phyloP scores from a whole-genome alignment of 2,113 vertebrate genomes.

The Eurystomus gularis region DNA sequence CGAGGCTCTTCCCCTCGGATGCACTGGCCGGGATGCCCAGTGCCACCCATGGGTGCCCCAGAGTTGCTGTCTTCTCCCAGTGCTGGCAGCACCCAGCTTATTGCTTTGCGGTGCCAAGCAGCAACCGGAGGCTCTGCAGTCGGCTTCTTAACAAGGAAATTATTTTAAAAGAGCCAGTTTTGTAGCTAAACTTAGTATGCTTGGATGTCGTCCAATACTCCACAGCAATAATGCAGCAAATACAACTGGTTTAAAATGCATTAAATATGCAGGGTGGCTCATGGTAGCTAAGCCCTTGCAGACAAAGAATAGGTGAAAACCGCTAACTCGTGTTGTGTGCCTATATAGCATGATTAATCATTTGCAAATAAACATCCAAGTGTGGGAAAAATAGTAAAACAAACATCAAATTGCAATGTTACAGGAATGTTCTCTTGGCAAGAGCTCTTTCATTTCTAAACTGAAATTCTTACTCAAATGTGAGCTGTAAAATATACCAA shows the following conservation, averaged over 20 bases:
- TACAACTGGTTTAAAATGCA: conserved; percentile 17
- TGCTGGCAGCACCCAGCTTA: neutral
- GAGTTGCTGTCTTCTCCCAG: neutral
- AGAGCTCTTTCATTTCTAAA: neutral
- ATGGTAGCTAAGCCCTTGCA: neutral
- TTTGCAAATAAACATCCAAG: conserved; percentile 40
- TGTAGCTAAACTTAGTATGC: conserved; percentile 48
- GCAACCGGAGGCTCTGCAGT: neutral
- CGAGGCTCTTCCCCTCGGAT: fast-evolving
- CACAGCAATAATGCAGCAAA: conserved; percentile 16
- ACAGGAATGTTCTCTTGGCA: conserved; percentile 49
- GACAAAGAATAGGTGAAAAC: conserved; percentile 3
- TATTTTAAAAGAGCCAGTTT: conserved; percentile 56
- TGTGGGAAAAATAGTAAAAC: neutral
- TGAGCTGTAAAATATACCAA: conserved; percentile 22
- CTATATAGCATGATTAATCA: neutral
- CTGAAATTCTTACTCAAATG: neutral
- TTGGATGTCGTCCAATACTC: conserved; percentile 28
- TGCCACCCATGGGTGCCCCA: fast-evolving
- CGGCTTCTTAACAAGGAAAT: conserved; percentile 56
- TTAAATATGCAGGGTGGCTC: conserved; percentile 24
- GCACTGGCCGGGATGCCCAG: fast-evolving
- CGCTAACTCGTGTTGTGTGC: neutral
- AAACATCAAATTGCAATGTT: conserved; percentile 41
- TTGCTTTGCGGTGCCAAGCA: neutral